Evolutionary conservation across 2,888 invertebrate species (phyloP).

Genomic region (Esperia sulphurella): DNA sequence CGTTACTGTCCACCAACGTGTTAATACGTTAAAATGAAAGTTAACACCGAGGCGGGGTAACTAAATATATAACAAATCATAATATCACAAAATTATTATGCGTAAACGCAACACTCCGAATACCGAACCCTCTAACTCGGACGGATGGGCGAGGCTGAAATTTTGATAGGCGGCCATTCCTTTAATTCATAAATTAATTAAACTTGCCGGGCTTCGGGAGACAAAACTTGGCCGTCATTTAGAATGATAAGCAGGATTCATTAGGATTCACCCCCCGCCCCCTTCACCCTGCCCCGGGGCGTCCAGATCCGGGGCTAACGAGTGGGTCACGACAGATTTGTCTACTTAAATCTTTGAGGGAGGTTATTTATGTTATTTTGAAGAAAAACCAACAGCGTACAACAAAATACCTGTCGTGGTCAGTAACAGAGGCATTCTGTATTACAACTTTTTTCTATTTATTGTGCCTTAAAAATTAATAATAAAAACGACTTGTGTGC

Average conservation of each 20-base stretch:
- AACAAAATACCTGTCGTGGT: too few relatives aligned
- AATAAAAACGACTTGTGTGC: too few relatives aligned
- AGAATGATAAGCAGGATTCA: constrained; percentile 68
- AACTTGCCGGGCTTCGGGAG: constrained; percentile 43
- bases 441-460: too few relatives aligned
- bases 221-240: constrained; percentile 51
- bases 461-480: too few relatives aligned
- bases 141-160: constrained; percentile 36
- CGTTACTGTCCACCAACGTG: too few relatives aligned
- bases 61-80: not conserved
- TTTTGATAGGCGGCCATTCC: constrained; percentile 46
- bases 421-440: too few relatives aligned
- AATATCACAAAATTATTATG: constrained; percentile 8
- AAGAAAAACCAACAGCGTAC: too few relatives aligned
- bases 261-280: constrained; percentile 48
- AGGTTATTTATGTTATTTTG: not conserved
- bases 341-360: constrained; percentile 21
- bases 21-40: too few relatives aligned
- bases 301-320: constrained; percentile 31
- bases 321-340: constrained; percentile 61
- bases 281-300: not conserved
- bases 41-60: too few relatives aligned
- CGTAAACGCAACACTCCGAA: not conserved
- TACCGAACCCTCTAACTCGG: not conserved
- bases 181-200: constrained; percentile 75